These are phyloP conservation scores for Crypturellus tataupa DNA, from an alignment of 2,797 vertebrate species.

Conservation along the genomic window DNA sequence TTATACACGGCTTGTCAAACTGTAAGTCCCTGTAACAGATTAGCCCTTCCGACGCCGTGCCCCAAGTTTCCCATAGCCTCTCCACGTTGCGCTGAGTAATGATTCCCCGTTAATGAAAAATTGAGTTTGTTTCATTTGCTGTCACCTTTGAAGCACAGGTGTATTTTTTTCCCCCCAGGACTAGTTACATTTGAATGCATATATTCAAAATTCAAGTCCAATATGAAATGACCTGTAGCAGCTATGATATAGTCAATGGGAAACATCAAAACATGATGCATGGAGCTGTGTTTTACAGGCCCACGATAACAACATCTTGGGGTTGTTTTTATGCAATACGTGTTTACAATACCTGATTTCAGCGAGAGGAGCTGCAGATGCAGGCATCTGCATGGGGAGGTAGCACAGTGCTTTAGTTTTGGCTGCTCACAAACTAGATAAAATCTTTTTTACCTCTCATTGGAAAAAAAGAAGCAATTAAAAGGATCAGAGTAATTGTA, in stretches of 20 bases:
- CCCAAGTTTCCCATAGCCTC: conserved; percentile 33
- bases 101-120: conserved; percentile 59
- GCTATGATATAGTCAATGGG: conserved; percentile 28
- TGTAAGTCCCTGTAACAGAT: conserved; percentile 26
- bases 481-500: not conserved
- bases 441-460: not conserved
- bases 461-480: not conserved
- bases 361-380: not conserved
- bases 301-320: not conserved
- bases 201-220: conserved; percentile 55
- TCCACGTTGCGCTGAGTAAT: not conserved
- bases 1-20: conserved; percentile 27
- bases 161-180: conserved; percentile 1
- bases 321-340: conserved; percentile 19
- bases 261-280: conserved; percentile 46
- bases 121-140: conserved; percentile 42
- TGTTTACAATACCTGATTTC: not conserved
- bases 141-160: conserved; percentile 18
- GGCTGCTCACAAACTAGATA: not conserved
- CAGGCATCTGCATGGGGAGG: not conserved
- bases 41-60: conserved; percentile 14
- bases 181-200: conserved; percentile 45
- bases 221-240: conserved; percentile 48
- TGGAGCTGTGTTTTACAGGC: not conserved
- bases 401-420: not conserved